Base-by-base conservation (phyloP, 30 jellyfish, hydroid and myxozoan genomes). In the Pelagia noctiluca region DNA sequence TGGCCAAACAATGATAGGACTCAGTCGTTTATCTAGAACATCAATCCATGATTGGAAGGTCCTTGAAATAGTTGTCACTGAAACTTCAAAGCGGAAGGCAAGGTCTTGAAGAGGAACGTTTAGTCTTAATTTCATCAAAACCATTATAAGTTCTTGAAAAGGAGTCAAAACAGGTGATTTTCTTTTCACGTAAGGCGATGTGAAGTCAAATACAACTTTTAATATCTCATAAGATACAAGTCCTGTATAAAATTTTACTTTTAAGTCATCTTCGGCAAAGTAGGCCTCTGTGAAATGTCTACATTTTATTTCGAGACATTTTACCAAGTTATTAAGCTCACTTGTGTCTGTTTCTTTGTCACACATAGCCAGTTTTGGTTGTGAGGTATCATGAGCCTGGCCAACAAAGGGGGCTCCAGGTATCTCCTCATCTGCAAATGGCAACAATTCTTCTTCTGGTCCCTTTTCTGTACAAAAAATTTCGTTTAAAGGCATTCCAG, bases 121-220 rank as follows among this genome's bases (percentile, higher is more conserved):
- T 38, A 68, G 35, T 42, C 82, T 68, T 26, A 68, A 68, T 68
- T 68, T 68, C 82, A 68, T 68, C 64, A 68, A 38, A 68, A 68
- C 82, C 35, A 26, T n/a, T 19, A 38, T 33, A 38, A 68, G 34
- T 26, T 57, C 11, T 26, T 57, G 72, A 57, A 57, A 57, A 57
- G 22, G 34, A 19, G 72, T 57, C 21, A 57, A 26, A 24, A 31
- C 28, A 19, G 72, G 8, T 19, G 72, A 57, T 57, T 4, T 57
- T 57, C 34, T 57, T 57, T 25, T 26, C 72, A 57, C 72, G 21
- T 57, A 26, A 57, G 72, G 72, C 72, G 34, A 57, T 68, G 35
- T 18, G 35, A 68, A 68, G 18, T 68, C 82, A 38, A 33, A 38
- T 2, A 42, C 35, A 25, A 57, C 72, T 26, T 57, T 57, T 26